phyloP scores from a whole-genome alignment of 2,113 vertebrate species.

The Ophthalmotilapia sp. region DNA sequence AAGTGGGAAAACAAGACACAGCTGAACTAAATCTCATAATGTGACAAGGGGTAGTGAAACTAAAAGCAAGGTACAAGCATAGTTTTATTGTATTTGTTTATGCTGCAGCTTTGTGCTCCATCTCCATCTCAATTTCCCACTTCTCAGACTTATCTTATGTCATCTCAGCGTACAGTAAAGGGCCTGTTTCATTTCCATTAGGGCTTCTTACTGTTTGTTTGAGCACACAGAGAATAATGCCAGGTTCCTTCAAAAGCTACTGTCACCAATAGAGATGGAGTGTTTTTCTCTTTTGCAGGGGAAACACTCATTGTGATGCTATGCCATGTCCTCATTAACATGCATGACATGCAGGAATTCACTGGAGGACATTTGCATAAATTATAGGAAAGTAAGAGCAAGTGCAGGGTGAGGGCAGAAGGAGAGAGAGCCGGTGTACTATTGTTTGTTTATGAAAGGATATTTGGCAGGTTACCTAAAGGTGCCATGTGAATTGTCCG shows the following conservation, averaged over 20 bases:
- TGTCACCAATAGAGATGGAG: not conserved
- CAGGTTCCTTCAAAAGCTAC: constrained; percentile 32
- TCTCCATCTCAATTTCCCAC: not conserved
- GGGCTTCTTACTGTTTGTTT: constrained; percentile 7
- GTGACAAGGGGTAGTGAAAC: not conserved
- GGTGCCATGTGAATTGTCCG: constrained; percentile 29
- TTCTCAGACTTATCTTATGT: not conserved
- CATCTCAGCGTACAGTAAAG: not conserved
- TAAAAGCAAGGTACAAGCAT: not conserved
- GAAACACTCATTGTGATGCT: constrained; percentile 40
- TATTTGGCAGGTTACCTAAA: constrained; percentile 32
- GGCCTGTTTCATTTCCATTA: not conserved
- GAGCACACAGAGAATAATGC: constrained; percentile 25
- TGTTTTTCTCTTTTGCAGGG: not conserved
- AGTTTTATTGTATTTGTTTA: not conserved
- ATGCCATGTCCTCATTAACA: constrained; percentile 52
- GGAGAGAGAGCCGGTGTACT: not conserved
- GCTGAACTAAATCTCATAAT: not conserved
- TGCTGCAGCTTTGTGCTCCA: not conserved
- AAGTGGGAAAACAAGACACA: not conserved
- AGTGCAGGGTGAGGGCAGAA: not conserved
- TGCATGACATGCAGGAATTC: constrained; percentile 67
- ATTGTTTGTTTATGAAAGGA: constrained; percentile 45
- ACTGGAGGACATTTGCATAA: constrained; percentile 54
- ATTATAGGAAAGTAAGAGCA: constrained; percentile 50